Evolutionary conservation across 2,113 vertebrate genomes (phyloP).

Genomic region (Seriola rivoliana): DNA sequence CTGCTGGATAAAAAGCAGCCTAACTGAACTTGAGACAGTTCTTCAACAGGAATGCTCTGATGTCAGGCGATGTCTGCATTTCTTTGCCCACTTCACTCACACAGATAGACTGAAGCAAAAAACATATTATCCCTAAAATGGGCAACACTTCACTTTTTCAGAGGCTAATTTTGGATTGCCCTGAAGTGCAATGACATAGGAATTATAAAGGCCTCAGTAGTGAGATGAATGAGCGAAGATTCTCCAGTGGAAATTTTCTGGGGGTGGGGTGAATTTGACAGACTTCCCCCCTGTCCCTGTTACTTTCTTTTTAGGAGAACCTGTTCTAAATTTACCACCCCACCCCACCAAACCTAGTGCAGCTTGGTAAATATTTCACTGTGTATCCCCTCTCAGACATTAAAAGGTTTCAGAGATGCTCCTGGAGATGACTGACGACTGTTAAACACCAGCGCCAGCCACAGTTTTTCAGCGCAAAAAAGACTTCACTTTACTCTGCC

Average conservation of each 20-base stretch:
- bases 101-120: background rate
- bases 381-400: constrained; percentile 53
- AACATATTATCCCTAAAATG: constrained; percentile 13
- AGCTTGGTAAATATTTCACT: constrained; percentile 75
- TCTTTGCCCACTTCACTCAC: constrained; percentile 14
- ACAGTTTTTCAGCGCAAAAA: constrained; percentile 43
- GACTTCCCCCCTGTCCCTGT: constrained; percentile 1
- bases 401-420: constrained; percentile 65
- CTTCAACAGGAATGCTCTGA: constrained; percentile 22
- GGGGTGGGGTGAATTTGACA: constrained; percentile 23
- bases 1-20: constrained; percentile 30
- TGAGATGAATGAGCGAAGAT: constrained; percentile 20
- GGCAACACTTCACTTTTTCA: constrained; percentile 16
- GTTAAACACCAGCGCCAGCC: constrained; percentile 32
- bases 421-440: constrained; percentile 39
- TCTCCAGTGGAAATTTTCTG: constrained; percentile 20
- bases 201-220: constrained; percentile 18
- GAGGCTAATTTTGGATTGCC: constrained; percentile 30
- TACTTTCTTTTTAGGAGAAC: constrained; percentile 23
- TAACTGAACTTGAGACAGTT: constrained; percentile 19
- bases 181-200: constrained; percentile 3
- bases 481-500: constrained; percentile 59
- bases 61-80: constrained; percentile 24
- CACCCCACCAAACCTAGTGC: constrained; percentile 26
- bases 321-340: constrained; percentile 57